Conservation (phyloP, 1,140 invertebrate species). For the Acromyrmex echinatior region DNA sequence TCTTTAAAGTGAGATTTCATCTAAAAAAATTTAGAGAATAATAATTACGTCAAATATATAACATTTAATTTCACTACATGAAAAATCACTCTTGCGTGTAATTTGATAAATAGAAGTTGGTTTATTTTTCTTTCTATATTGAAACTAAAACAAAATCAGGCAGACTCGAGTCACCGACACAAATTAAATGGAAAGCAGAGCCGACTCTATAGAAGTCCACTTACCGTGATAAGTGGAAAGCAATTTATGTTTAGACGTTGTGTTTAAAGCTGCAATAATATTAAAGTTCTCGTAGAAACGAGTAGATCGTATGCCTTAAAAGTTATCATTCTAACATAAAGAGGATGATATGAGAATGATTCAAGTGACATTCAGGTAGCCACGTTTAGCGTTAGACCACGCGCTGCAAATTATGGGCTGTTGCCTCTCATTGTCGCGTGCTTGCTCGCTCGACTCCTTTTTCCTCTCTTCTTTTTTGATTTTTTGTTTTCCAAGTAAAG, state of each 20-base stretch:
- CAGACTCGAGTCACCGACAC: not conserved
- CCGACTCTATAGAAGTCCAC: not conserved
- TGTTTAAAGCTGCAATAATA: constrained; percentile 14
- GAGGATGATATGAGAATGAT: not conserved
- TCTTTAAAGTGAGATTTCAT: too few relatives aligned
- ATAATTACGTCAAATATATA: not conserved
- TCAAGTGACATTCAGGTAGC: constrained; percentile 20
- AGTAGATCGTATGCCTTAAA: not conserved
- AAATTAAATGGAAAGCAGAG: constrained; percentile 27
- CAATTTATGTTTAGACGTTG: constrained; percentile 21
- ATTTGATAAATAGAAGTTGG: not conserved
- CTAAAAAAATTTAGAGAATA: too few relatives aligned
- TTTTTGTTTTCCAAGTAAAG: not conserved
- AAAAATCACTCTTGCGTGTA: not conserved
- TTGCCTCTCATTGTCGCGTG: constrained; percentile 31
- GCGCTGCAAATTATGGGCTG: not conserved
- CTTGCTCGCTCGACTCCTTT: not conserved
- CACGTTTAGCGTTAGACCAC: constrained; percentile 41
- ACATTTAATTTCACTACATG: not conserved
- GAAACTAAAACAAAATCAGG: not conserved
- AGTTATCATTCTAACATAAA: not conserved
- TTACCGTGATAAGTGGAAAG: constrained; percentile 9
- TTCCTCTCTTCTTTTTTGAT: not conserved
- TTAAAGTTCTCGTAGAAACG: not conserved
- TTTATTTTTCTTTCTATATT: not conserved